These are phyloP conservation scores for Ctenodactylus gundi DNA, from an alignment of 2,113 vertebrate species.

Conservation along the genomic window DNA sequence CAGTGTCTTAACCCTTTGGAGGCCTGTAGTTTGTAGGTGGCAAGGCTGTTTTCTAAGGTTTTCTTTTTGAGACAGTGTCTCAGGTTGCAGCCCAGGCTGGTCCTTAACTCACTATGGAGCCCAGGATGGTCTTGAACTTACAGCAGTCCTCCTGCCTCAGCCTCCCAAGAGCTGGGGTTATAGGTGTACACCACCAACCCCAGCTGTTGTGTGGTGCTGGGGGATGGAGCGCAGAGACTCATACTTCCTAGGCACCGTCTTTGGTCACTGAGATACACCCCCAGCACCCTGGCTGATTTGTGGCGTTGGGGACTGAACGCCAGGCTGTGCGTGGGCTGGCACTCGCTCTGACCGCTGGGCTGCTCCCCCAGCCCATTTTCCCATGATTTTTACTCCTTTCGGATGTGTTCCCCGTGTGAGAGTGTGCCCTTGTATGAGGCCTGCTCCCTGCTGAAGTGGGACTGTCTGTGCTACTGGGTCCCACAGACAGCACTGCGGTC, in stretches of 20 bases:
- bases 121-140: background rate
- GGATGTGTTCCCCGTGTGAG: rapidly evolving
- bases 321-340: too few species aligned
- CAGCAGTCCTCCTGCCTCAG: background rate
- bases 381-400: background rate
- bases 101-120: background rate
- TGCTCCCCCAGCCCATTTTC: too few species aligned
- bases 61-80: background rate
- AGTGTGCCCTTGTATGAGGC: rapidly evolving
- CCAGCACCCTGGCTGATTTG: too few species aligned
- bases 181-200: background rate
- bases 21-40: too few species aligned
- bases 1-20: too few species aligned
- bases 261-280: too few species aligned
- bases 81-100: background rate
- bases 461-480: background rate
- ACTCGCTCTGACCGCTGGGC: too few species aligned
- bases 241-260: too few species aligned
- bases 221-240: too few species aligned
- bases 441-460: rapidly evolving
- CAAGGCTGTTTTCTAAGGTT: too few species aligned
- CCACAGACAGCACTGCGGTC: background rate
- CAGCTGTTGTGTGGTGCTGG: too few species aligned
- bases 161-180: background rate
- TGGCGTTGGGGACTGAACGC: too few species aligned